Percentiles rank a stretch among this genome's conserved stretches.
Evolutionary conservation across 2,797 vertebrate species (phyloP).

Genomic region (Falco peregrinus): DNA sequence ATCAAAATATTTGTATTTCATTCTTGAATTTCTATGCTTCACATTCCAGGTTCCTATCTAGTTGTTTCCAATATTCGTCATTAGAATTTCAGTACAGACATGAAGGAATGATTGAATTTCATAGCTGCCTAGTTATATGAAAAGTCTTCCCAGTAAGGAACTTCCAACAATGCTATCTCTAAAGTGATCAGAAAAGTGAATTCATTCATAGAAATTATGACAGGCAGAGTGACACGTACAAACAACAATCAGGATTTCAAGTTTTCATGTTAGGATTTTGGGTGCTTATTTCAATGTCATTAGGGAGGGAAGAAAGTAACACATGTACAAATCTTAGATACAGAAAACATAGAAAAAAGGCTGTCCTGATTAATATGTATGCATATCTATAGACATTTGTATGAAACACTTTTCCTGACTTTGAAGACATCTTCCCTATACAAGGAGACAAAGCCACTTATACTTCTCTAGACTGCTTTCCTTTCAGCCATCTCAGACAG

Average conservation of each 20-base stretch:
- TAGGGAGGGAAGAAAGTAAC: neutral
- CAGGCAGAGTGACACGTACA: neutral
- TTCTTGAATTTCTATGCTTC: neutral
- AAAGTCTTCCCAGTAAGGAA: neutral
- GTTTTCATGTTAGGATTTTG: neutral
- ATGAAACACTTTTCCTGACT: neutral
- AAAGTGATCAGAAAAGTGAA: neutral
- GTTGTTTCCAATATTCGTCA: neutral
- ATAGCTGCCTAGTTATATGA: neutral
- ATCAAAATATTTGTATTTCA: neutral
- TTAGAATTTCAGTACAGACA: neutral
- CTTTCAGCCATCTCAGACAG: neutral
- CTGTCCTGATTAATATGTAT: neutral
- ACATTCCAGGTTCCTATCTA: neutral
- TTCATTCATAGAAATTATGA: neutral
- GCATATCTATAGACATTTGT: fast-evolving
- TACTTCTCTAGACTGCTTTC: neutral
- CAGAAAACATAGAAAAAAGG: neutral
- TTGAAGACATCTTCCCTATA: neutral
- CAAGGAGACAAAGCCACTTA: neutral
- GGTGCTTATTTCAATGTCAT: neutral
- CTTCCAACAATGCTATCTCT: neutral
- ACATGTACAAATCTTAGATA: neutral
- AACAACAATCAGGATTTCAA: neutral
- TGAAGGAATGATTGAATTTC: neutral